A percentile compares a stretch with the other conserved stretches of the same genome.
phyloP scores from a whole-genome alignment of 2,888 invertebrate species.

The Drosophila anomalata region DNA sequence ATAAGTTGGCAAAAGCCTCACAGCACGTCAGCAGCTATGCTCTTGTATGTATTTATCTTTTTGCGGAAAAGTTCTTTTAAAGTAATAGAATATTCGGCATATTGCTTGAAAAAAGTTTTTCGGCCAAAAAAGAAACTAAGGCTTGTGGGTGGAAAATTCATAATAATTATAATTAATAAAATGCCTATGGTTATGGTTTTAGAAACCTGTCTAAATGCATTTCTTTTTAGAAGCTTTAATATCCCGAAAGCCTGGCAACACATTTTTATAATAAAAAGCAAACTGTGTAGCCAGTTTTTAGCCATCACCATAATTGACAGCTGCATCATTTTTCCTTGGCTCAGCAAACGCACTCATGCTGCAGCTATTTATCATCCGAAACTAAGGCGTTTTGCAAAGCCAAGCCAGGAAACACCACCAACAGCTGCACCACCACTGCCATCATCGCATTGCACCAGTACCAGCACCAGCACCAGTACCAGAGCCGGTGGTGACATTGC shows the following conservation, averaged over 20 bases:
- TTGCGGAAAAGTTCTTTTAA: constrained; percentile 3
- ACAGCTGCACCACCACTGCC: neutral
- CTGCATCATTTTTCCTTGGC: constrained; percentile 49
- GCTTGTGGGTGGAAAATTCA: neutral
- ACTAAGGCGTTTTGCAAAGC: constrained; percentile 22
- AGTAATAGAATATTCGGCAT: constrained; percentile 21
- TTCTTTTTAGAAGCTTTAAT: neutral
- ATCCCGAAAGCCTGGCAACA: neutral
- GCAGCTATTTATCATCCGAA: constrained; percentile 67
- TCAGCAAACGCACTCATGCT: constrained; percentile 24
- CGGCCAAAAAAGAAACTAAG: neutral
- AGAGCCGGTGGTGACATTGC: constrained; percentile 49
- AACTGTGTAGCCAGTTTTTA: constrained; percentile 1
- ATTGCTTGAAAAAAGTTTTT: constrained; percentile 8
- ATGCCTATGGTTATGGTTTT: neutral
- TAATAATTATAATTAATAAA: neutral
- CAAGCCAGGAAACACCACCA: constrained; percentile 21
- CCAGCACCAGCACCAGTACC: too few species aligned
- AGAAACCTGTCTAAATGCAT: neutral
- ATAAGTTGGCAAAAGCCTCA: constrained; percentile 2
- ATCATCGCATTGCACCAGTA: constrained; percentile 1
- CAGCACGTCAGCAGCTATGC: constrained; percentile 1
- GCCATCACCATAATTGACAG: constrained; percentile 55
- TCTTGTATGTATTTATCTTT: constrained; percentile 1
- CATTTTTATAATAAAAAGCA: constrained; percentile 1